Evolutionary conservation across 2,888 invertebrate species (phyloP).

Genomic region (Cephalotes varians): DNA sequence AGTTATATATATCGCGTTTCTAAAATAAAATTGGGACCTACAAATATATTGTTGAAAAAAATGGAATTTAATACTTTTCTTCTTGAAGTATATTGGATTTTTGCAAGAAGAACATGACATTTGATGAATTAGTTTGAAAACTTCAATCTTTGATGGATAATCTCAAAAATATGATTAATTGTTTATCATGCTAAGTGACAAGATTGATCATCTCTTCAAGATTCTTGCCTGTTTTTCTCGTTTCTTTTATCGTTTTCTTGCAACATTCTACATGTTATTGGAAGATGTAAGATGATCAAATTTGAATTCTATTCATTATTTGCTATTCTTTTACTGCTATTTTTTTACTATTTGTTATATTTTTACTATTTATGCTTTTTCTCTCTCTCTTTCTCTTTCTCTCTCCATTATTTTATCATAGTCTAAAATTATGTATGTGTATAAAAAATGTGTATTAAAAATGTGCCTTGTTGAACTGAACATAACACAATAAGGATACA

Average conservation of each 20-base stretch:
- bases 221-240: background rate
- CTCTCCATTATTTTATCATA: background rate
- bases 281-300: background rate
- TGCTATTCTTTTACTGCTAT: background rate
- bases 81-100: background rate
- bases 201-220: constrained; percentile 38
- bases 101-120: background rate
- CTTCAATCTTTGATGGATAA: constrained; percentile 42
- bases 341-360: background rate
- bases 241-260: background rate
- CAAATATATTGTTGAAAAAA: constrained; percentile 8
- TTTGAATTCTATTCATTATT: background rate
- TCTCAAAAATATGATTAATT: constrained; percentile 57
- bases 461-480: background rate
- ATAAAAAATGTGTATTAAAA: background rate
- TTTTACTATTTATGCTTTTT: too few species aligned
- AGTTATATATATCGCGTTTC: constrained; percentile 12
- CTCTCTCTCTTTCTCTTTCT: too few species aligned
- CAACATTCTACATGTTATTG: background rate
- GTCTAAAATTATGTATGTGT: background rate
- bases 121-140: constrained; percentile 41
- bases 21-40: background rate
- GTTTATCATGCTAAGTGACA: constrained; percentile 55
- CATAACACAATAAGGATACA: background rate
- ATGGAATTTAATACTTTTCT: constrained; percentile 4